A percentile compares a stretch with the other conserved stretches of the same genome.
Conservation (phyloP, 2,888 invertebrate species). For the Xylota segnis region DNA sequence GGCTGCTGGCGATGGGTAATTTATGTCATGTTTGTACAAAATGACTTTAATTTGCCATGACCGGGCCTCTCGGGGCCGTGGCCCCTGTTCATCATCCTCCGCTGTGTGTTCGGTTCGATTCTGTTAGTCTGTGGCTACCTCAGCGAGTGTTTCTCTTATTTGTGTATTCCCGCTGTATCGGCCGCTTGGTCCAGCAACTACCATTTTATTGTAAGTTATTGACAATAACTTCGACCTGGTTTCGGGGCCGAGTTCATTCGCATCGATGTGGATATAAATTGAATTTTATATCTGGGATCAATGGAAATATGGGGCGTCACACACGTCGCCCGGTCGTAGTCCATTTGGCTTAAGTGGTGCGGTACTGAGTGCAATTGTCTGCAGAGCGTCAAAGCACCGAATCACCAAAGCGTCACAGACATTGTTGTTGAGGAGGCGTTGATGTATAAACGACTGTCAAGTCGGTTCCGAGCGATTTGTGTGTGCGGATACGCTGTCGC, state of each 20-base stretch:
- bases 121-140: neutral
- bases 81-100: conserved; percentile 74
- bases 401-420: neutral
- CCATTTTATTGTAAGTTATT: conserved; percentile 72
- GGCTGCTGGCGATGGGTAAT: conserved; percentile 76
- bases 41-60: conserved; percentile 77
- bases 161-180: neutral
- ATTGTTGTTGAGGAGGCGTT: conserved; percentile 59
- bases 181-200: conserved; percentile 4
- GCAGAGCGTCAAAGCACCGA: too few species aligned
- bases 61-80: conserved; percentile 73
- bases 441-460: conserved; percentile 74
- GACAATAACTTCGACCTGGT: conserved; percentile 76
- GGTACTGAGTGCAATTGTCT: conserved; percentile 49
- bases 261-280: conserved; percentile 72
- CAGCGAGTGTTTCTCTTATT: neutral
- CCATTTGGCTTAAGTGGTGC: conserved; percentile 57
- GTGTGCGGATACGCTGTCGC: conserved; percentile 61
- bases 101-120: neutral
- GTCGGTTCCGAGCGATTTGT: conserved; percentile 46
- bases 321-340: conserved; percentile 36
- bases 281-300: conserved; percentile 70
- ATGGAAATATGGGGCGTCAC: conserved; percentile 76
- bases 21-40: conserved; percentile 77
- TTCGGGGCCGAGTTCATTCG: conserved; percentile 75